Evolutionary conservation across 2,888 invertebrate genomes (phyloP), one percentile per base, ranked within the genome.

Genomic region (Chesias legatella): DNA sequence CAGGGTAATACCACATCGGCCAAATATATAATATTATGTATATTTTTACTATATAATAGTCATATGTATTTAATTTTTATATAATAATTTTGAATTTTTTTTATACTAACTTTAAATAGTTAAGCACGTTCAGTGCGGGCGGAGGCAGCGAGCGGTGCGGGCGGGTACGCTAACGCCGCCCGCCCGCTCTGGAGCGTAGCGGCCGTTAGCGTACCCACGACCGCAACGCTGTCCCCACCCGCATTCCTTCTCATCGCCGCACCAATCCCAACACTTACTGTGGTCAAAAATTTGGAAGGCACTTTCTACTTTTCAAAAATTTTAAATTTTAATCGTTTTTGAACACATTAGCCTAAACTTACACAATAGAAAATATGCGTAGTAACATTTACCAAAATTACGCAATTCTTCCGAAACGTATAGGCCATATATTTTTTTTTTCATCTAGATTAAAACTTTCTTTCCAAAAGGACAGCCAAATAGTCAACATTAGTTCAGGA

Each of bases 281-380:
- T 88, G 88, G 88, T 88, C 88, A 86, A 88, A 85, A 85, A 85
- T 89, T 90, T 93, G 92, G 92, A 93, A 93, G 93, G 93, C 93
- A 93, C 93, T 93, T 93, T 91, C 92, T 92, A 93, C 92, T 91
- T 90, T 90, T 90, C 74, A 80, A 85, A 85, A 81, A 76, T 78
- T 85, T 83, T 75, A 67, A 78, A 71, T 77, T 88, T 86, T 73
- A 86, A 80, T 86, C 67, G 78, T 65, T 90, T 92, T 91, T 92
- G 92, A 92, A 93, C 92, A 92, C 92, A 92, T 91, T 90, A 91
- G 91, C 91, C 91, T 91, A 91, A 89, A 90, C 90, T 88, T 89
- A 89, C 78, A 86, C 75, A 88, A 85, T 89, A 89, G 84, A 88
- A 86, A 85, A 88, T 86, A 84, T 84, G 86, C 86, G 85, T 85